Conservation (phyloP, 2,113 vertebrate genomes). For the Alethe diademata region DNA sequence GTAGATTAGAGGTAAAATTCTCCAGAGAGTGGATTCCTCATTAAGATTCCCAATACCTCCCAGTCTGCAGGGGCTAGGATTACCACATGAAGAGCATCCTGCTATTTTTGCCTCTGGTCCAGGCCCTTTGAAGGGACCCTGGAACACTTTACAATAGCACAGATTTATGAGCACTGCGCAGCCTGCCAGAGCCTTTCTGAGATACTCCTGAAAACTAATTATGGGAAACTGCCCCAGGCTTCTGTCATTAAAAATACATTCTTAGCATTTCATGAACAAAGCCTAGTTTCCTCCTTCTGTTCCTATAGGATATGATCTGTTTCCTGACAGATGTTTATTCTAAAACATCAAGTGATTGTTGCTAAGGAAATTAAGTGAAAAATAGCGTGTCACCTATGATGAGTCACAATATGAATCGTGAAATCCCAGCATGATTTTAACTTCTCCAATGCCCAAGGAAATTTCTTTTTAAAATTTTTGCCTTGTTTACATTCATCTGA, state of each 20-base stretch:
- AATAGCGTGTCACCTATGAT: not conserved
- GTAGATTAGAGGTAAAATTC: slow-evolving; percentile 5
- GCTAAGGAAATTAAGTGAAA: not conserved
- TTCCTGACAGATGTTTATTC: slow-evolving; percentile 59
- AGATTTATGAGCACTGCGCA: slow-evolving; percentile 32
- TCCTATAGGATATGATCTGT: slow-evolving; percentile 54
- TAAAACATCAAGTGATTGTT: slow-evolving; percentile 16
- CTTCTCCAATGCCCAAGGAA: not conserved
- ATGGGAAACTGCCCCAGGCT: slow-evolving; percentile 31
- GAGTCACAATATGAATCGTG: not conserved
- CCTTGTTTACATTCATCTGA: not conserved
- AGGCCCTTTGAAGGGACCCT: slow-evolving; percentile 25
- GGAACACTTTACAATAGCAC: not conserved
- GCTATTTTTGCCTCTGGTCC: slow-evolving; percentile 43
- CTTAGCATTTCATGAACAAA: slow-evolving; percentile 55
- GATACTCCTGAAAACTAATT: slow-evolving; percentile 41
- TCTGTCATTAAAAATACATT: slow-evolving; percentile 46
- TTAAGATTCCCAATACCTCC: not conserved
- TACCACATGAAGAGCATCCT: slow-evolving; percentile 53
- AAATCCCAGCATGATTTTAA: not conserved
- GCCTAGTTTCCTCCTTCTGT: slow-evolving; percentile 43
- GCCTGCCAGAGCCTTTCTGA: slow-evolving; percentile 21
- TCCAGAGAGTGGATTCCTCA: not conserved
- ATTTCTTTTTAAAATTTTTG: not conserved
- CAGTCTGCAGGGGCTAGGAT: not conserved